Percentiles rank a stretch among this genome's conserved stretches.
Conservation (phyloP, 2,888 invertebrate genomes). For the Flabesymbios commensalis region DNA sequence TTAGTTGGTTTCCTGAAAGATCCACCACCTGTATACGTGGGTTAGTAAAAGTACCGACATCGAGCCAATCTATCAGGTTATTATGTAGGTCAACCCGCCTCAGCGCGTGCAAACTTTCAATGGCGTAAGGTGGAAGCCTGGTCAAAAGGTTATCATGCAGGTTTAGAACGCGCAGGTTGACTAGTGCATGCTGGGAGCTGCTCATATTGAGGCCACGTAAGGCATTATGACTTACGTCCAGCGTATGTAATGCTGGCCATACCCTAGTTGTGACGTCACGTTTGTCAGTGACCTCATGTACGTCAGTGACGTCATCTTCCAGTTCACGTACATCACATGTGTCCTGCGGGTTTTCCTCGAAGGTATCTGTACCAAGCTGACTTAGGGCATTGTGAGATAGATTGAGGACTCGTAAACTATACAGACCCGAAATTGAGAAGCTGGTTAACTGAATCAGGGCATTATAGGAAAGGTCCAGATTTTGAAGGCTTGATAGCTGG, state of each 20-base stretch:
- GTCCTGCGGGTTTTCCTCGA: slow-evolving; percentile 1
- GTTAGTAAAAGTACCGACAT: slow-evolving; percentile 35
- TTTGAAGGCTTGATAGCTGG: slow-evolving; percentile 7
- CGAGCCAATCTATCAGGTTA: slow-evolving; percentile 32
- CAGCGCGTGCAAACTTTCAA: slow-evolving; percentile 21
- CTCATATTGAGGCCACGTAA: slow-evolving; percentile 15
- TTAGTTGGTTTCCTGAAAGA: slow-evolving; percentile 28
- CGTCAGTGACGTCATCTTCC: neutral
- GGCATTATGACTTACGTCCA: slow-evolving; percentile 29
- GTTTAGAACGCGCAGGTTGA: slow-evolving; percentile 14
- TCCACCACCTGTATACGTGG: slow-evolving; percentile 21
- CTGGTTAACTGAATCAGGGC: slow-evolving; percentile 37
- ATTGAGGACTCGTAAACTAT: slow-evolving; percentile 44
- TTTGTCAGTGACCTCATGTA: no score
- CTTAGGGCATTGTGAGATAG: slow-evolving; percentile 45
- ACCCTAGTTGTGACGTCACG: neutral
- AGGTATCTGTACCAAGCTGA: slow-evolving; percentile 11
- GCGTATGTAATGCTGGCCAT: slow-evolving; percentile 21
- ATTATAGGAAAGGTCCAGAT: slow-evolving; percentile 43
- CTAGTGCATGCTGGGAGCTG: slow-evolving; percentile 18
- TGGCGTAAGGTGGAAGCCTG: slow-evolving; percentile 25
- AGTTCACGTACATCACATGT: neutral
- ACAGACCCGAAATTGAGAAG: slow-evolving; percentile 42
- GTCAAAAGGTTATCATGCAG: slow-evolving; percentile 25
- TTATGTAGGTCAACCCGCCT: slow-evolving; percentile 19